These are phyloP conservation scores for Spodoptera exigua DNA, from an alignment of 2,888 invertebrate species.

Conservation along the genomic window DNA sequence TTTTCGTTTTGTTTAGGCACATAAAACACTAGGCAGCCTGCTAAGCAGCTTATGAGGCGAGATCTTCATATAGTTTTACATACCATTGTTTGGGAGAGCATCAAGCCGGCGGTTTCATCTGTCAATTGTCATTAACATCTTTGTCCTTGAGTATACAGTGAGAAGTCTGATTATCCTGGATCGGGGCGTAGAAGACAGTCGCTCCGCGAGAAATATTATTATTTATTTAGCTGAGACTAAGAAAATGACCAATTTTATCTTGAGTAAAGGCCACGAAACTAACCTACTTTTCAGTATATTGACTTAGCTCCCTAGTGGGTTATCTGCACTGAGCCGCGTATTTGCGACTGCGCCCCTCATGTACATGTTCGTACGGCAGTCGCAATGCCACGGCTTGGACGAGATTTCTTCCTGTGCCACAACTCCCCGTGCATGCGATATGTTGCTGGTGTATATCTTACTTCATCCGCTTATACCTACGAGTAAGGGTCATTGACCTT, in stretches of 20 bases:
- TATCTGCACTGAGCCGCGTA: slow-evolving; percentile 36
- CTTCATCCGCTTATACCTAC: slow-evolving; percentile 21
- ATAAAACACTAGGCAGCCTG: slow-evolving; percentile 26
- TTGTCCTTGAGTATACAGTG: too few relatives aligned
- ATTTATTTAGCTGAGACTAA: too few relatives aligned
- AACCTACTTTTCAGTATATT: background rate
- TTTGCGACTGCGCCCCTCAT: background rate
- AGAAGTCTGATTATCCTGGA: too few relatives aligned
- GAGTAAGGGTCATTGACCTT: slow-evolving; percentile 11
- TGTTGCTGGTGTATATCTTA: slow-evolving; percentile 1
- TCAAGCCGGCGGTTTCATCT: too few relatives aligned
- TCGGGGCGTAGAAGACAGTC: too few relatives aligned
- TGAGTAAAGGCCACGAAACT: background rate
- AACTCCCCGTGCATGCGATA: slow-evolving; percentile 22
- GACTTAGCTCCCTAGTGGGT: slow-evolving; percentile 15
- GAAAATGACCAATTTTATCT: too few relatives aligned
- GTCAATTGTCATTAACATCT: too few relatives aligned
- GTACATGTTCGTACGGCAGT: background rate
- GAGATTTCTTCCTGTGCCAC: slow-evolving; percentile 18
- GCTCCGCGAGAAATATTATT: too few relatives aligned
- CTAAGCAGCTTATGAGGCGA: background rate
- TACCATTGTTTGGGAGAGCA: too few relatives aligned
- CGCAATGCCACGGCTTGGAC: slow-evolving; percentile 5
- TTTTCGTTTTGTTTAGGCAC: slow-evolving; percentile 27
- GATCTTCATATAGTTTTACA: too few relatives aligned